Conservation (phyloP, 2,797 vertebrate species). For the Linurgus olivaceus region DNA sequence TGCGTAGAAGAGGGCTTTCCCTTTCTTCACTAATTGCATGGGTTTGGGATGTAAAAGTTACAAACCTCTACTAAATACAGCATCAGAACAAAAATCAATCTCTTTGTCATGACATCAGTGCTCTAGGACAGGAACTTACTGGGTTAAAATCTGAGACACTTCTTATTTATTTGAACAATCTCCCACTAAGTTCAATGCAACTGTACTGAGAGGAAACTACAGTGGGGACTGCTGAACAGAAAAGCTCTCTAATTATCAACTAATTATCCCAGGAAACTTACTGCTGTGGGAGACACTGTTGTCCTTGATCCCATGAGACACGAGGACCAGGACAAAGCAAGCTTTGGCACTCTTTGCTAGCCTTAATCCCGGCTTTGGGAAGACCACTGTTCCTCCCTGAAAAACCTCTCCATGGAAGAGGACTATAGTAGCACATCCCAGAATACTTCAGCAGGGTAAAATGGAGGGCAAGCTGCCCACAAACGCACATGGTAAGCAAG, state of each 20-base stretch:
- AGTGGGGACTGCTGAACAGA: background rate
- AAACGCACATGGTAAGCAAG: background rate
- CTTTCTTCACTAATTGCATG: background rate
- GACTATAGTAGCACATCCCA: background rate
- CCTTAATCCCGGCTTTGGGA: background rate
- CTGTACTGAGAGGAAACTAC: background rate
- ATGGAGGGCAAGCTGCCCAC: background rate
- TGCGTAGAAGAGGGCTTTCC: background rate
- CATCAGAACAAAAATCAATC: background rate
- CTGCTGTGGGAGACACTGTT: background rate
- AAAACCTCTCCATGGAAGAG: background rate
- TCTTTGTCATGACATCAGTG: background rate
- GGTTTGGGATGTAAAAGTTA: background rate
- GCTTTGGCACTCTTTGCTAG: background rate
- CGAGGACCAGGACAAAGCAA: background rate
- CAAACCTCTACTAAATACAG: background rate
- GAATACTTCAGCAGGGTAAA: background rate
- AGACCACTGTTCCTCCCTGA: background rate
- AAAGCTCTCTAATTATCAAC: background rate
- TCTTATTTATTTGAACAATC: background rate
- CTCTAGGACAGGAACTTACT: background rate
- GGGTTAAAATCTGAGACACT: background rate
- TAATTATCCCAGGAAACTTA: background rate
- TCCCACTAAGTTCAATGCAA: background rate
- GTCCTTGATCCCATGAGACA: background rate